Evolutionary conservation across 2,113 vertebrate genomes (phyloP).

Genomic region (Laticauda colubrina): DNA sequence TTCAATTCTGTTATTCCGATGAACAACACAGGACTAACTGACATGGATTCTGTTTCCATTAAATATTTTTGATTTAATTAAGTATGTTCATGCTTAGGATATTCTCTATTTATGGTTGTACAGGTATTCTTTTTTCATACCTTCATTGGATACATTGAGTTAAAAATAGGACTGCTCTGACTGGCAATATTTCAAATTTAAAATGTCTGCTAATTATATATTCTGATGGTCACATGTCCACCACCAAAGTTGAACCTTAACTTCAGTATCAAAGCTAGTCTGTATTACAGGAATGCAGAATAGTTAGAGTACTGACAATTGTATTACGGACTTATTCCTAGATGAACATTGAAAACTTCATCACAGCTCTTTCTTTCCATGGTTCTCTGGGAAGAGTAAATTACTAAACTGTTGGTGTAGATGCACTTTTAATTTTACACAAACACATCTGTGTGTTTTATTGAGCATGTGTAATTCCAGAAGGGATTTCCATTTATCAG

Average conservation of each 20-base stretch:
- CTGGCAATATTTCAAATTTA: not conserved
- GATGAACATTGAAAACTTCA: not conserved
- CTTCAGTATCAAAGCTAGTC: not conserved
- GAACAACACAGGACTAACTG: not conserved
- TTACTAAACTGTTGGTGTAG: rapidly evolving
- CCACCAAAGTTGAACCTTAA: not conserved
- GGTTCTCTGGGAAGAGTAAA: not conserved
- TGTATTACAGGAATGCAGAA: not conserved
- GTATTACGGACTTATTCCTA: not conserved
- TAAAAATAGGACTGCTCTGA: not conserved
- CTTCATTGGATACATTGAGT: not conserved
- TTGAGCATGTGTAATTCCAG: slow-evolving; percentile 27
- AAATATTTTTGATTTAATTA: not conserved
- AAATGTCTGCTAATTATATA: not conserved
- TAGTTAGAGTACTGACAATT: not conserved
- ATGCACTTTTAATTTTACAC: not conserved
- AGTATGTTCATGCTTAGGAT: not conserved
- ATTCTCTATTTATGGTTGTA: not conserved
- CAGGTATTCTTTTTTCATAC: not conserved
- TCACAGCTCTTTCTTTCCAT: not conserved
- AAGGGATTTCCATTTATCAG: slow-evolving; percentile 22
- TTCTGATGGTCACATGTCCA: not conserved
- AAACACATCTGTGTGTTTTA: not conserved
- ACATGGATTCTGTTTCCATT: not conserved
- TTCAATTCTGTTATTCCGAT: not conserved